phyloP scores from a whole-genome alignment of 2,113 vertebrate genomes.

The Mormyrus lacerda region DNA sequence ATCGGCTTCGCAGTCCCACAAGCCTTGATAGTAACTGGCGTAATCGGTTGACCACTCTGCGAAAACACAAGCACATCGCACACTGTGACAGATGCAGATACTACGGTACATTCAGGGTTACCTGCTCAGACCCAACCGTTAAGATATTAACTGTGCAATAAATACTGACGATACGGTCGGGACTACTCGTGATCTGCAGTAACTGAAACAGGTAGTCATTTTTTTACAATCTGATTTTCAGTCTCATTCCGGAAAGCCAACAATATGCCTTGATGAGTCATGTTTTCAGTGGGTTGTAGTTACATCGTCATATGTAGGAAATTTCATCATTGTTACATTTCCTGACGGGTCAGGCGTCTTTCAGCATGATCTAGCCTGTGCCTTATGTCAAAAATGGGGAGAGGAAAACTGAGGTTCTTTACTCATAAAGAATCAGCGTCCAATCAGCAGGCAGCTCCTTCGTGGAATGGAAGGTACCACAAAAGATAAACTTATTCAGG shows the following conservation, averaged over 20 bases:
- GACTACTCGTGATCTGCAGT: not conserved
- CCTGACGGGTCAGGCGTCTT: not conserved
- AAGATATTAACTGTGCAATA: not conserved
- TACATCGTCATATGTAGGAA: not conserved
- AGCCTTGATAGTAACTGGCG: conserved; percentile 74
- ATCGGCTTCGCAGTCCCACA: conserved; percentile 83
- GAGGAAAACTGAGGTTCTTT: not conserved
- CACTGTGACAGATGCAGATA: not conserved
- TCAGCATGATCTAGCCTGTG: not conserved
- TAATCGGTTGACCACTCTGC: conserved; percentile 57
- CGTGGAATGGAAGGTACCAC: too few species aligned
- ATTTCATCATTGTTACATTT: not conserved
- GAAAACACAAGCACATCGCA: conserved; percentile 30
- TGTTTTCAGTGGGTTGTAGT: not conserved
- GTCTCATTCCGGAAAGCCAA: not conserved
- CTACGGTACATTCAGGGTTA: not conserved
- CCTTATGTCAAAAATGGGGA: not conserved
- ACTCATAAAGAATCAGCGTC: not conserved
- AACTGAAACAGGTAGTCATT: not conserved
- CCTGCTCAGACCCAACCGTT: not conserved
- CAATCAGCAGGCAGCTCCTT: too few species aligned
- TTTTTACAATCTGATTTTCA: not conserved
- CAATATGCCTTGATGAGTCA: not conserved
- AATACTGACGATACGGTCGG: not conserved
- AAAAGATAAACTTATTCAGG: too few species aligned